These are phyloP conservation scores for Vicugna pacos DNA, from an alignment of 2,113 vertebrate species.

Conservation along the genomic window DNA sequence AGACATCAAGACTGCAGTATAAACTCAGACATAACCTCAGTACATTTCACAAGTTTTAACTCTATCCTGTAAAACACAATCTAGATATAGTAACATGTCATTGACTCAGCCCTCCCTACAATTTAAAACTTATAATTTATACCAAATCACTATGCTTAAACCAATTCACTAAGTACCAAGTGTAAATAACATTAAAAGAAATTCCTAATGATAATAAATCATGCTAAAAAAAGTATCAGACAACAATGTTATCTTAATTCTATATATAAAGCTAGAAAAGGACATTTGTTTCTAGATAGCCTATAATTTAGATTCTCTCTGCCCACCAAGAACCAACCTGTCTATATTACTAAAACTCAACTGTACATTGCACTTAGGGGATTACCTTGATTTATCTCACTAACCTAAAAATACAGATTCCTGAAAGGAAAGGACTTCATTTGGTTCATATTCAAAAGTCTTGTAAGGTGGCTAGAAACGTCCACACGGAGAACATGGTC, in stretches of 20 bases:
- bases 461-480: slow-evolving; percentile 11
- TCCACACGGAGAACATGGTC: not conserved
- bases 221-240: not conserved
- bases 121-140: slow-evolving; percentile 6
- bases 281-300: not conserved
- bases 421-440: slow-evolving; percentile 14
- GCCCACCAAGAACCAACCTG: not conserved
- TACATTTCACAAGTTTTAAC: slow-evolving; percentile 28
- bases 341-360: not conserved
- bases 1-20: slow-evolving; percentile 7
- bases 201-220: slow-evolving; percentile 34
- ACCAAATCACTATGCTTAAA: slow-evolving; percentile 35
- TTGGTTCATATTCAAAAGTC: not conserved
- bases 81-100: slow-evolving; percentile 15
- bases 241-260: not conserved
- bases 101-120: not conserved
- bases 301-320: not conserved
- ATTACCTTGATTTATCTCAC: slow-evolving; percentile 13
- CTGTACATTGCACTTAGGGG: not conserved
- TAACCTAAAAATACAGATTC: not conserved
- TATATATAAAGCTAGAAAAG: slow-evolving; percentile 1
- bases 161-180: slow-evolving; percentile 7
- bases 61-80: not conserved
- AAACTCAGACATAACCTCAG: slow-evolving; percentile 41
- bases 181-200: slow-evolving; percentile 8